Base-by-base conservation (phyloP, 37 sponge, comb jelly and placozoan genomes). In the Aphrocallistes beatrix region DNA sequence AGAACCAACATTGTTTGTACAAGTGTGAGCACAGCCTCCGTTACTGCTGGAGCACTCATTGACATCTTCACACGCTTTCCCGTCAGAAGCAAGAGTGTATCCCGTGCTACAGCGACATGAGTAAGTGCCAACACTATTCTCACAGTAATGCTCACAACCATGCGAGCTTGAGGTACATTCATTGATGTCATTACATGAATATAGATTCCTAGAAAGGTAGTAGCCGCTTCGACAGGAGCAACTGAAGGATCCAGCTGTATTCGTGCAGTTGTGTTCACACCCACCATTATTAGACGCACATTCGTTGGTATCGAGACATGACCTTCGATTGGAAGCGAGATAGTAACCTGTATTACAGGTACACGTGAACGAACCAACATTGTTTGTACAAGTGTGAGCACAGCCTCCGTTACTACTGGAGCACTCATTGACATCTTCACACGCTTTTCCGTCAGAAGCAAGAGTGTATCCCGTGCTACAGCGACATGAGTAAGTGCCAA, bases 401-500 rank as follows among this genome's bases (percentile, higher is more conserved):
- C 75, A 60, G 21, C 10, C 34, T 3, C 21, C 34, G 3, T 19
- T 19, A 19, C 6, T 6, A 25, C 34, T 19, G 21, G 1, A 25
- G n/a, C 75, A 60, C 75, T 84, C 37, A 38, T 38, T 38, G 32
- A 38, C 38, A 42, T 45, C 84, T 38, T 45, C 21, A 8, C 84
- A 84, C 1, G n/a, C 1, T 45, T 84, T 39, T 1, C 36, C 21
- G 10, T 84, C 42, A 37, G 38, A 10, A 82, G n/a, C 83, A 6
- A 82, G 83, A 36, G 36, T 38, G 36, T 32, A 82, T 6, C 83
- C 83, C 25, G 83, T 82, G 21, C 37, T 82, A 38, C 83, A 82
- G 37, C 28, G 38, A 38, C 83, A 82, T 6, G 83, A 38, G 36
- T 82, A 82, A 38, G 38, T 38, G 23, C 83, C 84, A 17, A 37